Percentiles rank a stretch among this genome's conserved stretches.
phyloP scores from a whole-genome alignment of 2,888 invertebrate genomes.

The Drosophila quinaria region DNA sequence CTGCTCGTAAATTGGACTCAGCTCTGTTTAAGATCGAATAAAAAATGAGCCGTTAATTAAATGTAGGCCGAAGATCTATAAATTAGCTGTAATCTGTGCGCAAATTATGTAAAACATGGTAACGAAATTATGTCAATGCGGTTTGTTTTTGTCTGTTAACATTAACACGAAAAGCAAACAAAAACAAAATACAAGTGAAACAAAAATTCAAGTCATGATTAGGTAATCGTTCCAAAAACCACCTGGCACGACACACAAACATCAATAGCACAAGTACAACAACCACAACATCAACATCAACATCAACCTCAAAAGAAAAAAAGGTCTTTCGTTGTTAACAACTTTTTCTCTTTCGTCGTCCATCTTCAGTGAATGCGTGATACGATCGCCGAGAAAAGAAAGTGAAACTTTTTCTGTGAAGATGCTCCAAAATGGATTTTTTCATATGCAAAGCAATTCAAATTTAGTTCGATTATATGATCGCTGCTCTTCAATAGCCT shows the following conservation, averaged over 20 bases:
- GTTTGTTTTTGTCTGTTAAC: constrained; percentile 52
- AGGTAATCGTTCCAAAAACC: constrained; percentile 76
- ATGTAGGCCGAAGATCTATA: constrained; percentile 61
- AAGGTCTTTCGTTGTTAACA: constrained; percentile 61
- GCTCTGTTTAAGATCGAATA: constrained; percentile 5
- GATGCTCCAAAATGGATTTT: constrained; percentile 45
- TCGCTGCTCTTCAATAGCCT: constrained; percentile 26
- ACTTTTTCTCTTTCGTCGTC: constrained; percentile 47
- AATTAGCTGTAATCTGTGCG: constrained; percentile 51
- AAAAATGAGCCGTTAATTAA: constrained; percentile 46
- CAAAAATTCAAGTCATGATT: constrained; percentile 74
- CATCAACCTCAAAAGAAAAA: constrained; percentile 17
- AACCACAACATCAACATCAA: constrained; percentile 33
- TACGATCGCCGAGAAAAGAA: constrained; percentile 37
- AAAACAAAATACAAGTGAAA: constrained; percentile 48
- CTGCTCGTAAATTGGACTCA: constrained; percentile 17
- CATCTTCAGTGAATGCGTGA: constrained; percentile 46
- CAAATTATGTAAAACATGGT: constrained; percentile 65
- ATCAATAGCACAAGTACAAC: constrained; percentile 52
- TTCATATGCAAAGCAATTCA: constrained; percentile 58
- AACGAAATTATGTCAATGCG: constrained; percentile 66
- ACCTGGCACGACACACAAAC: constrained; percentile 78
- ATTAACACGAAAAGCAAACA: constrained; percentile 33
- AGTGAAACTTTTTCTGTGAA: constrained; percentile 50
- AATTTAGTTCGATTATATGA: constrained; percentile 63